phyloP scores from a whole-genome alignment of 2,113 vertebrate species.

The Dermatemys mawii region DNA sequence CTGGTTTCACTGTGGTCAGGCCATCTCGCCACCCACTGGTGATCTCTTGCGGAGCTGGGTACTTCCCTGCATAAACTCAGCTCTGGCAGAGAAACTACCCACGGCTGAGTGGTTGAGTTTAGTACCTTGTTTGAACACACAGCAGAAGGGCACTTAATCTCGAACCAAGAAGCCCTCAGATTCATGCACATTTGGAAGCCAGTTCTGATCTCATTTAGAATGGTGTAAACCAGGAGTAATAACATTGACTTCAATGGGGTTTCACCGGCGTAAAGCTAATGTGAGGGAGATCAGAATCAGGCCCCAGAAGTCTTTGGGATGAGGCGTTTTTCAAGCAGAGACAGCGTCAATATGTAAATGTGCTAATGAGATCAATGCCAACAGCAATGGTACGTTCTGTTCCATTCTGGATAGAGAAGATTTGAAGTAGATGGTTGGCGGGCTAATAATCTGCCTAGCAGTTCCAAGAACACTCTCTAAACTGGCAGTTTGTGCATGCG shows the following conservation, averaged over 20 bases:
- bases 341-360: background rate
- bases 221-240: background rate
- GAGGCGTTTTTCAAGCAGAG: background rate
- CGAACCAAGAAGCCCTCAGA: background rate
- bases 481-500: background rate
- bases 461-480: constrained; percentile 27
- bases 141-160: background rate
- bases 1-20: background rate
- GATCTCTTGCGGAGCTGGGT: background rate
- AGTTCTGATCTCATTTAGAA: background rate
- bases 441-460: constrained; percentile 23
- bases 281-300: background rate
- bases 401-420: constrained; percentile 15
- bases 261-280: background rate
- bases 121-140: no score
- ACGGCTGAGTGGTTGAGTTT: background rate
- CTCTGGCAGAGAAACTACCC: background rate
- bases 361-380: constrained; percentile 45
- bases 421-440: background rate
- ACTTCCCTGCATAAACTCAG: background rate
- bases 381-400: constrained; percentile 35
- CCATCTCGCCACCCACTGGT: background rate
- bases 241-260: background rate
- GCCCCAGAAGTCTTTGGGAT: background rate
- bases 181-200: fast-evolving